Conservation (phyloP, 2,113 vertebrate genomes). For the Euleptes europaea region DNA sequence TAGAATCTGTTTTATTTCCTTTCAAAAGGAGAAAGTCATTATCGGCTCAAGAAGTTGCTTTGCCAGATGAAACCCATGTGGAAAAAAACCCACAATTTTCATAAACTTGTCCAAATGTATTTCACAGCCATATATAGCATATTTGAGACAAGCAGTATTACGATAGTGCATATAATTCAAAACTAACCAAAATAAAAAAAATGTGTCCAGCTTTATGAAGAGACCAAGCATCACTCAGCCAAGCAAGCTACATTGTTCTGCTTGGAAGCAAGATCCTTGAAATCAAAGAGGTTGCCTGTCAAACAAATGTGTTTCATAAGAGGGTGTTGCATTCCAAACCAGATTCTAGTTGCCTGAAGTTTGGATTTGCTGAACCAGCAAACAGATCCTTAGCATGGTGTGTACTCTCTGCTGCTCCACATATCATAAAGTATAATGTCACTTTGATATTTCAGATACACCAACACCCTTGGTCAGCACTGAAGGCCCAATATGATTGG, state of each 20-base stretch:
- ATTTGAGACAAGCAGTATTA: neutral
- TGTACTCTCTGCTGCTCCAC: neutral
- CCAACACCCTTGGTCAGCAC: neutral
- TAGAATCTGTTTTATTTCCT: neutral
- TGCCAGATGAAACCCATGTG: neutral
- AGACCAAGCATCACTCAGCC: neutral
- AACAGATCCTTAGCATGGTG: conserved; percentile 10
- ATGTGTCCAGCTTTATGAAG: neutral
- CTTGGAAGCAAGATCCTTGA: neutral
- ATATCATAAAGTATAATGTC: neutral
- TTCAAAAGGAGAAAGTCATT: neutral
- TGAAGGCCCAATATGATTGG: neutral
- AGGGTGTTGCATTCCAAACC: neutral
- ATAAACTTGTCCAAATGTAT: neutral
- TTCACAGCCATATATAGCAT: conserved; percentile 10
- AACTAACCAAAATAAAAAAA: conserved; percentile 1
- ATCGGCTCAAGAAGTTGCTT: neutral
- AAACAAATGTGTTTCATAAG: neutral
- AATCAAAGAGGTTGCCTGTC: neutral
- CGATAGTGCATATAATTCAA: neutral
- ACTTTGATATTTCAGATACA: neutral
- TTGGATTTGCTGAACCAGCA: neutral
- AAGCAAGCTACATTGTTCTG: neutral
- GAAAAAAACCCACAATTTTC: conserved; percentile 1
- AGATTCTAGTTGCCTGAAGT: neutral